Evolutionary conservation across 2,113 vertebrate species (phyloP).

Genomic region (Acanthochromis polyacanthus): DNA sequence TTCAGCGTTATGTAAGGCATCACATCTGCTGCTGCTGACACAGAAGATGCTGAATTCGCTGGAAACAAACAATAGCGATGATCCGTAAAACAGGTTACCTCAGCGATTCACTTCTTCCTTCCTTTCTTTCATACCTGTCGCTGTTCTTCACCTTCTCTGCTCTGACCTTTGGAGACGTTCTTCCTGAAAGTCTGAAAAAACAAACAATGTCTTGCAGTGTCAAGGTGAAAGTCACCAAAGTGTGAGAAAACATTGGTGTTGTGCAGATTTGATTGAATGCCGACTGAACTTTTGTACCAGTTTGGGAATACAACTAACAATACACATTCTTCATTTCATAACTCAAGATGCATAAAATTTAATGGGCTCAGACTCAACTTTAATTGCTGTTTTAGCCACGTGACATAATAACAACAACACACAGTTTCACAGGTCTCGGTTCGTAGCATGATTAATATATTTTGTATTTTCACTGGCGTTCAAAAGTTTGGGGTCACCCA

Average conservation of each 20-base stretch:
- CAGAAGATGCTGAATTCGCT: neutral
- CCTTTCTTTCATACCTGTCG: neutral
- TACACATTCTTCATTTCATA: no score
- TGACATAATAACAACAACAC: no score
- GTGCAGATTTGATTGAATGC: neutral
- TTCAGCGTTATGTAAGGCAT: neutral
- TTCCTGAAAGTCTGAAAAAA: slow-evolving; percentile 13
- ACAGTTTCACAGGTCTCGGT: no score
- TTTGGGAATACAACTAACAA: neutral
- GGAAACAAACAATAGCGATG: slow-evolving; percentile 36
- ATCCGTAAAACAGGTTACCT: slow-evolving; percentile 9
- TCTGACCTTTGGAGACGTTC: slow-evolving; percentile 1
- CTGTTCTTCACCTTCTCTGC: slow-evolving; percentile 12
- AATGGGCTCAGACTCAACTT: no score
- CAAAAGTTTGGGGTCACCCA: no score
- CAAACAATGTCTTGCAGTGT: neutral
- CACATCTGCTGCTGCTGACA: slow-evolving; percentile 6
- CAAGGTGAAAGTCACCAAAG: slow-evolving; percentile 4
- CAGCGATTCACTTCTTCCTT: slow-evolving; percentile 12
- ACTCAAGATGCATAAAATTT: no score
- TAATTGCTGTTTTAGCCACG: no score
- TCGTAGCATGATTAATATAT: no score
- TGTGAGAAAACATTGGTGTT: neutral
- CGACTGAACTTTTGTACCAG: neutral
- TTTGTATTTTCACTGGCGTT: no score